Percentiles rank a stretch among this genome's conserved stretches.
Evolutionary conservation across 2,113 vertebrate genomes (phyloP).

Genomic region (Reinhardtius hippoglossoides): DNA sequence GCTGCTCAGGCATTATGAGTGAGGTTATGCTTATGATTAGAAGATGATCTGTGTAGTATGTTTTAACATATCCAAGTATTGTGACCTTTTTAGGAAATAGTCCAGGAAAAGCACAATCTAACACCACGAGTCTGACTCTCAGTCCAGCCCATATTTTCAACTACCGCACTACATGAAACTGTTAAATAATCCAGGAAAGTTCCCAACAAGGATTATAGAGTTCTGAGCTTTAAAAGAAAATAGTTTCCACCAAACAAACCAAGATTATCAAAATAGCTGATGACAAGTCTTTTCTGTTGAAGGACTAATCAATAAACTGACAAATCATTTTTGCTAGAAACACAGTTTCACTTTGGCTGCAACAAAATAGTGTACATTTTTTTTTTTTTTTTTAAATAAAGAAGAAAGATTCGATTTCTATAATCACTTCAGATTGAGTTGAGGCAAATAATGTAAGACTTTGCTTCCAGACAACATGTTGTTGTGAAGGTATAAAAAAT

Average conservation of each 20-base stretch:
- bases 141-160: not conserved
- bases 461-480: too few species aligned
- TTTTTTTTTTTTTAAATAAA: too few species aligned
- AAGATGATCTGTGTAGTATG: not conserved
- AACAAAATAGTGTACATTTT: not conserved
- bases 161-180: not conserved
- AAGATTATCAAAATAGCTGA: too few species aligned
- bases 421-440: too few species aligned
- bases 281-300: too few species aligned
- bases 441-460: too few species aligned
- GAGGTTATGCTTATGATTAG: constrained; percentile 2
- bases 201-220: not conserved
- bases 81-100: not conserved
- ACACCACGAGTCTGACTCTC: not conserved
- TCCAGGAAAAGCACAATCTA: not conserved
- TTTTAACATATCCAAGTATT: not conserved
- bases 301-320: too few species aligned
- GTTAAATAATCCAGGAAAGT: not conserved
- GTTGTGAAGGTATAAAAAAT: too few species aligned
- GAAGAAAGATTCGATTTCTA: not conserved
- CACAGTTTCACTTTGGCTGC: not conserved
- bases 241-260: too few species aligned
- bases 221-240: not conserved
- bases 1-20: constrained; percentile 6
- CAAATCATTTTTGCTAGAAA: not conserved